Base-by-base conservation (phyloP, 2,888 invertebrate genomes). In the Laothoe populi region DNA sequence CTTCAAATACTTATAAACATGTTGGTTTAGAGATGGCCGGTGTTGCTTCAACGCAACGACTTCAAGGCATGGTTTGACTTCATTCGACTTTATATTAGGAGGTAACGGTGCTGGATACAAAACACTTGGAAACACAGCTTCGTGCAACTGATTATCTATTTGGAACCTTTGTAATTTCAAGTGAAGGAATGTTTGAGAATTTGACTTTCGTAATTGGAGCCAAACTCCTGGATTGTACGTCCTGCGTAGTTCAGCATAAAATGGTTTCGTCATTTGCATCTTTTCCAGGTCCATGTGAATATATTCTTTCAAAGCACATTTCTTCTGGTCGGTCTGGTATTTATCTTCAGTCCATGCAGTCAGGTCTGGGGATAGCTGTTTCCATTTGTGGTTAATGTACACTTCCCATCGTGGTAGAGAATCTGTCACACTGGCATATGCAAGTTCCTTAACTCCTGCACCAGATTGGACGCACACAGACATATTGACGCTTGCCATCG, bases 221-320 rank as follows among this genome's bases (percentile, higher is more conserved):
- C 96, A 96, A 46, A 97, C 76, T 0, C 95, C 96, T 0, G 97
- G 96, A 62, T 94, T 94, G 78, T 96, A 96, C 0, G 94, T 95
- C 45, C 97, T 91, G 46, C 96, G 86, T 24, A 97, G 82, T 75
- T 96, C 96, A 0, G 97, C 96, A 77, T 96, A 96, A 85, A 97
- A 97, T 0, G 97, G 97, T 81, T 96, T 96, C 0, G 96, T 95
- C 96, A 97, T 97, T 72, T 96, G 96, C 97, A 97, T 97, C 82
- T 96, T 96, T 59, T 95, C 95, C 70, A 97, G 94, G 79, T 97
- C 97, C 62, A 97, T 95, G 92, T 97, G 89, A 8, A 97, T 94
- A 79, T 96, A 96, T 78, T 97, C 96, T 79, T 96, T 96, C 49
- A 97, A 84, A 70, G 96, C 95, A 59, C 96, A 96, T 75, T 95